phyloP scores from a whole-genome alignment of 2,888 invertebrate species.

The Drosophila mayaguana region DNA sequence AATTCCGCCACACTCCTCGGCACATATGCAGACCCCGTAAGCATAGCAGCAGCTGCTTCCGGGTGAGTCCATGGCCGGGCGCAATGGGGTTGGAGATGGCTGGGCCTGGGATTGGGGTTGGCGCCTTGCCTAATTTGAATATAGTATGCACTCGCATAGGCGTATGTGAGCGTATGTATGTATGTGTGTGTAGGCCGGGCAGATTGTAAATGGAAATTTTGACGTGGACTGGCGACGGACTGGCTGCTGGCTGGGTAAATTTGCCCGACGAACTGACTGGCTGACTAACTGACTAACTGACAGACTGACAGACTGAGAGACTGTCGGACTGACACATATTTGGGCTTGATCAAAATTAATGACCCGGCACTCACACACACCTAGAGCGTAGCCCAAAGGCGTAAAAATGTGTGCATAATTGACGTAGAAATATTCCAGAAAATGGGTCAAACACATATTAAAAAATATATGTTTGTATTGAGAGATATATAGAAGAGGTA shows the following conservation, averaged over 20 bases:
- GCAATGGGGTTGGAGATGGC: conserved; percentile 31
- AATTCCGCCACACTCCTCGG: conserved; percentile 79
- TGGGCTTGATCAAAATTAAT: conserved; percentile 81
- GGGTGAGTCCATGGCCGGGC: conserved; percentile 11
- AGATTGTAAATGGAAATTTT: conserved; percentile 66
- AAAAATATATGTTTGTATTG: neutral
- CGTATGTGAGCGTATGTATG: conserved; percentile 30
- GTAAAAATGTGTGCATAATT: conserved; percentile 35
- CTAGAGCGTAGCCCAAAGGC: conserved; percentile 30
- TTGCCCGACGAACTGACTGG: conserved; percentile 22
- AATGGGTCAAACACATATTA: conserved; percentile 57
- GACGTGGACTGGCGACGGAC: conserved; percentile 40
- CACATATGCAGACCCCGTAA: conserved; percentile 58
- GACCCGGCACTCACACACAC: conserved; percentile 66
- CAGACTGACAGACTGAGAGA: conserved; percentile 10
- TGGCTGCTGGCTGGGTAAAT: conserved; percentile 51
- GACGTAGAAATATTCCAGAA: conserved; percentile 30
- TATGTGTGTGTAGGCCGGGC: conserved; percentile 39
- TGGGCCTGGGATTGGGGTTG: conserved; percentile 36
- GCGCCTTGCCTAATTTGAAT: conserved; percentile 78
- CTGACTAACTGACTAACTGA: conserved; percentile 19
- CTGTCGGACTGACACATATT: conserved; percentile 80
- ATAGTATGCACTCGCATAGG: conserved; percentile 43
- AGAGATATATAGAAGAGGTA: no score
- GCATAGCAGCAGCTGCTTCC: conserved; percentile 42